These are phyloP conservation scores for Stegana nigrithorax DNA, from an alignment of 2,888 invertebrate species.

Conservation along the genomic window DNA sequence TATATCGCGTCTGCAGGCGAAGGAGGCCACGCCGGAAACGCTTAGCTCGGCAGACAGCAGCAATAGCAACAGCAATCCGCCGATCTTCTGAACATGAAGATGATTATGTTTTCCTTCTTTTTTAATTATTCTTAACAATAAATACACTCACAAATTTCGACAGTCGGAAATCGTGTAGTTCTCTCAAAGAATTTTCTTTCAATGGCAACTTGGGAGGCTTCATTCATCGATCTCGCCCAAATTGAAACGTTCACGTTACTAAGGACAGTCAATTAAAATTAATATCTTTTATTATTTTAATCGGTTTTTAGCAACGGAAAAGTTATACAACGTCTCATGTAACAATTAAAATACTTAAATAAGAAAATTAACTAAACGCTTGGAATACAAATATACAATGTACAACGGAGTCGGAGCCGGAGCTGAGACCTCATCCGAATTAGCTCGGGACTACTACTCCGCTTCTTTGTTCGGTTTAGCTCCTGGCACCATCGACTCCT, in stretches of 20 bases:
- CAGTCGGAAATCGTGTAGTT: too few relatives aligned
- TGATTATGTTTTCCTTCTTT: slow-evolving; percentile 34
- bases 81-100: slow-evolving; percentile 27
- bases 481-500: slow-evolving; percentile 60
- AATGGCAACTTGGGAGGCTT: too few relatives aligned
- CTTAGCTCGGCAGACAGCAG: slow-evolving; percentile 68
- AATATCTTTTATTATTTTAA: slow-evolving; percentile 34
- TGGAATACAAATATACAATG: neutral
- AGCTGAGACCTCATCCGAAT: too few relatives aligned
- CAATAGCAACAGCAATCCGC: slow-evolving; percentile 66
- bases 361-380: slow-evolving; percentile 19
- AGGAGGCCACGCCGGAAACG: slow-evolving; percentile 67
- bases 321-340: slow-evolving; percentile 40
- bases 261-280: too few relatives aligned
- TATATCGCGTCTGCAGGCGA: slow-evolving; percentile 61
- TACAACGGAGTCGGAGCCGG: neutral
- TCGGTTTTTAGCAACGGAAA: slow-evolving; percentile 52
- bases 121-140: slow-evolving; percentile 48
- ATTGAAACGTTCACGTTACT: too few relatives aligned
- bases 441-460: slow-evolving; percentile 22
- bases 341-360: slow-evolving; percentile 28
- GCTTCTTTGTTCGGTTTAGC: slow-evolving; percentile 45
- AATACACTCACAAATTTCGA: too few relatives aligned
- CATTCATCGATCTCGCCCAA: too few relatives aligned
- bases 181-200: too few relatives aligned